phyloP scores from a whole-genome alignment of 2,888 invertebrate genomes.

The Plusia festucae region DNA sequence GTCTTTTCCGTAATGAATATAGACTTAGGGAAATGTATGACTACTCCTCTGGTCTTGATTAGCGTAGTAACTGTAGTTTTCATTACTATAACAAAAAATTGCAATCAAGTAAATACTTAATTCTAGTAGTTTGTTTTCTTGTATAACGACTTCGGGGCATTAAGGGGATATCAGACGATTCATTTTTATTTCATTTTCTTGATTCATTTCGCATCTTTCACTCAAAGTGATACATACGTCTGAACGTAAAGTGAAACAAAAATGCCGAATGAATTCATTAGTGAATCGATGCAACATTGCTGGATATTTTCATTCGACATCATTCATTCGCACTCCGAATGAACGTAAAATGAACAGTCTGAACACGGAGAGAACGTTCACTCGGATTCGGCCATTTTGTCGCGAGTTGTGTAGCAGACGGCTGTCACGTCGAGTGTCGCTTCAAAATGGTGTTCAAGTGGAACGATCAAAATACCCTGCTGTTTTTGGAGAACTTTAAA shows the following conservation, averaged over 20 bases:
- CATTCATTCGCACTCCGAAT: no score
- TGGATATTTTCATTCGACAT: conserved; percentile 40
- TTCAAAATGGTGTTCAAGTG: conserved; percentile 54
- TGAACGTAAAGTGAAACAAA: not conserved
- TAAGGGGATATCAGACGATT: conserved; percentile 1
- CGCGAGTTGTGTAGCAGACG: conserved; percentile 34
- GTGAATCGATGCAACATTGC: conserved; percentile 8
- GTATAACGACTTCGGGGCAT: not conserved
- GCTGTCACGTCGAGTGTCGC: conserved; percentile 30
- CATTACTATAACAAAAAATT: no score
- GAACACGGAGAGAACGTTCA: no score
- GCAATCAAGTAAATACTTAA: no score
- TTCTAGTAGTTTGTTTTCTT: no score
- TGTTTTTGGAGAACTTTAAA: conserved; percentile 50
- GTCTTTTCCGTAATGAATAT: no score
- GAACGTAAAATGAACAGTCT: no score
- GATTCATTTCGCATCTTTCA: no score
- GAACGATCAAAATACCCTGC: conserved; percentile 42
- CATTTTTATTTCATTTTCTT: not conserved
- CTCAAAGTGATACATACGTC: not conserved
- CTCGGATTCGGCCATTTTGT: conserved; percentile 49
- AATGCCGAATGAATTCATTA: conserved; percentile 5
- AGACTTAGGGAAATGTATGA: no score
- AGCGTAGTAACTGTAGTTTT: no score
- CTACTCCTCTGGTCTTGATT: no score